Conservation (phyloP, 2,113 vertebrate species). For the Sterna hirundo region DNA sequence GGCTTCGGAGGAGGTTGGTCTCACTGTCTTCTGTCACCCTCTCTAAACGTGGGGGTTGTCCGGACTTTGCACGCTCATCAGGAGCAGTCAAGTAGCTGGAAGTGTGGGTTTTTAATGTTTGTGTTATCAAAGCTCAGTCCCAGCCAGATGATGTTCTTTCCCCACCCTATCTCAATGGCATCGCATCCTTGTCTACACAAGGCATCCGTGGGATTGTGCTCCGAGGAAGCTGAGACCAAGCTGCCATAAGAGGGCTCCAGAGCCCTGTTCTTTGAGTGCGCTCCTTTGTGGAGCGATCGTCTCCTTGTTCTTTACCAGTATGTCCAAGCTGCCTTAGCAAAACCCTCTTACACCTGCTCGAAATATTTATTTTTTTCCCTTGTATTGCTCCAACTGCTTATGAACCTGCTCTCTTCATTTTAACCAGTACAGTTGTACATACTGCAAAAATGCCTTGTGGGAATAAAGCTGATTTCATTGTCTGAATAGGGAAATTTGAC, state of each 20-base stretch:
- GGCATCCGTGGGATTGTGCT: accelerated
- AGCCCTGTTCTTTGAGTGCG: slow-evolving; percentile 1
- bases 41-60: background rate
- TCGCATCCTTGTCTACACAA: background rate
- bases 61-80: background rate
- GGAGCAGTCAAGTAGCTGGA: background rate
- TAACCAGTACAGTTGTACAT: accelerated
- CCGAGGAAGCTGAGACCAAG: background rate
- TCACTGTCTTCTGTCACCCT: background rate
- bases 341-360: background rate
- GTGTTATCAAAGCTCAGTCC: background rate
- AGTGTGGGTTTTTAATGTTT: accelerated
- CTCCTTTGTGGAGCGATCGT: background rate
- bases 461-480: background rate
- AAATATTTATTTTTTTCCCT: background rate
- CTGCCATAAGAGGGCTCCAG: slow-evolving; percentile 69
- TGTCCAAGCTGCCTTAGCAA: background rate
- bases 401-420: background rate
- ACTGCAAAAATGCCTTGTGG: background rate
- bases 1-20: background rate
- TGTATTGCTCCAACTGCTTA: background rate
- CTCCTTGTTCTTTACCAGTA: background rate
- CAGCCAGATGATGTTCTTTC: background rate
- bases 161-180: background rate
- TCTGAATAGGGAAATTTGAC: background rate